Evolutionary conservation across 2,888 invertebrate genomes (phyloP), one percentile per base, ranked within the genome.

Genomic region (Odontocerum albicorne): DNA sequence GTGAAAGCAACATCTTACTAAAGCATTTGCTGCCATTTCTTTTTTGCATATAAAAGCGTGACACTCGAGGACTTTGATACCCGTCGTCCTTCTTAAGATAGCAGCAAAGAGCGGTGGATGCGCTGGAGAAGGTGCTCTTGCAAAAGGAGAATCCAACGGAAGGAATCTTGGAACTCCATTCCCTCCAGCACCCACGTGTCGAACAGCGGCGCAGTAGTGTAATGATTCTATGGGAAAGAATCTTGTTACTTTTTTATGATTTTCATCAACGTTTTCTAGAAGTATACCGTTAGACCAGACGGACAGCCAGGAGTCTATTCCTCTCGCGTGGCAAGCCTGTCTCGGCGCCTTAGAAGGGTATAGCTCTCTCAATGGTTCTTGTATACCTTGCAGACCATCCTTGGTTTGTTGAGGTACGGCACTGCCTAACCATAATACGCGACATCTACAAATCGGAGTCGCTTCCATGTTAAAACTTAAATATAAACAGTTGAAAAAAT

Each of bases 11-110:
- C 96, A 96, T 65, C 95, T 83, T 62, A 97, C 97, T 68, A 99
- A 83, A 64, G 98, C 97, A 73, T 98, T 95, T 61, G 98, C 98
- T 40, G 98, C 97, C 69, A 94, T 91, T 72, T 96, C 94, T 54
- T 95, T 86, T 65, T 96, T 93, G 75, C 96, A 96, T 67, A 99
- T 94, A 74, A 99, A 98, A 61, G 96, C 96, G 77, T 99, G 98
- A 77, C 98, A 98, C 77, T 99, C 99, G 61, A 99, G 82, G 52
- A 96, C 96, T 75, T 97, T 97, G 65, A 98, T 96, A 49, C 98
- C 98, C 44, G 92, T 90, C 40, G 96, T 97, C 62, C 98, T 84
- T 43, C 98, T 84, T 64, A 99, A 79, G 60, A 99, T 97, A 65
- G 96, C 96, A 35, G 97, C 96, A 73, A 99, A 95, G 59, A 99